Percentiles rank a stretch among this genome's conserved stretches.
These are phyloP conservation scores for Oscheius myriophilus DNA, from an alignment of 2,888 invertebrate genomes.

Conservation along the genomic window DNA sequence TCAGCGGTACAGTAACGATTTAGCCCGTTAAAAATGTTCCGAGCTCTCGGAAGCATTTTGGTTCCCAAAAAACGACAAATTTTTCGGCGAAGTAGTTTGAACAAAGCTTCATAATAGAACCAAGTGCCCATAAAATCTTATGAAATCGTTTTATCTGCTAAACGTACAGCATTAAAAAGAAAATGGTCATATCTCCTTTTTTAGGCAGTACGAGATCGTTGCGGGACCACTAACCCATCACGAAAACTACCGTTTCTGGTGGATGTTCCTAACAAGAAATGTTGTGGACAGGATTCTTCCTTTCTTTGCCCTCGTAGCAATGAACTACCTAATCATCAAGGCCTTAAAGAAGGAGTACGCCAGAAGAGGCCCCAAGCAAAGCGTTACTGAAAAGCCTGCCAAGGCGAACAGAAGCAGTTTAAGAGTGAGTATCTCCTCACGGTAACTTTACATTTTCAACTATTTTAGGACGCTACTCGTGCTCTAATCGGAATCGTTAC, in stretches of 20 bases:
- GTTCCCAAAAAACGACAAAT: too few relatives aligned
- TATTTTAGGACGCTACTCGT: slow-evolving; percentile 65
- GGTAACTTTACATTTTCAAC: not conserved
- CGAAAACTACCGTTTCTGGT: slow-evolving; percentile 58
- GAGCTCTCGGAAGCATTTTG: too few relatives aligned
- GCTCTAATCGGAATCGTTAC: slow-evolving; percentile 66
- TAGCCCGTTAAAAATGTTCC: too few relatives aligned
- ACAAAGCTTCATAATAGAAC: too few relatives aligned
- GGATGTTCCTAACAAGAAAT: slow-evolving; percentile 68
- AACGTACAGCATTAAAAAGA: too few relatives aligned
- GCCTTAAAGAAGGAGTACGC: slow-evolving; percentile 54
- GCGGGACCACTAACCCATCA: slow-evolving; percentile 37
- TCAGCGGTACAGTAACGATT: too few relatives aligned
- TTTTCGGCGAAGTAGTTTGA: too few relatives aligned
- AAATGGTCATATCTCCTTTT: too few relatives aligned
- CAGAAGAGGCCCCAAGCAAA: slow-evolving; percentile 28
- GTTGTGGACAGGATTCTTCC: slow-evolving; percentile 65
- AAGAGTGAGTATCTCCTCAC: not conserved
- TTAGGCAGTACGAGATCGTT: slow-evolving; percentile 52
- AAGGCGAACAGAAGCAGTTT: slow-evolving; percentile 32
- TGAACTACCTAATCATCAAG: slow-evolving; percentile 65
- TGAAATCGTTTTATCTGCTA: too few relatives aligned
- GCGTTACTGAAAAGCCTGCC: slow-evolving; percentile 24
- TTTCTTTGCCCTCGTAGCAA: slow-evolving; percentile 63
- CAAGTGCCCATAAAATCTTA: too few relatives aligned